Base-by-base conservation (phyloP, 1,140 invertebrate species). In the Leguminivora glycinivorella region DNA sequence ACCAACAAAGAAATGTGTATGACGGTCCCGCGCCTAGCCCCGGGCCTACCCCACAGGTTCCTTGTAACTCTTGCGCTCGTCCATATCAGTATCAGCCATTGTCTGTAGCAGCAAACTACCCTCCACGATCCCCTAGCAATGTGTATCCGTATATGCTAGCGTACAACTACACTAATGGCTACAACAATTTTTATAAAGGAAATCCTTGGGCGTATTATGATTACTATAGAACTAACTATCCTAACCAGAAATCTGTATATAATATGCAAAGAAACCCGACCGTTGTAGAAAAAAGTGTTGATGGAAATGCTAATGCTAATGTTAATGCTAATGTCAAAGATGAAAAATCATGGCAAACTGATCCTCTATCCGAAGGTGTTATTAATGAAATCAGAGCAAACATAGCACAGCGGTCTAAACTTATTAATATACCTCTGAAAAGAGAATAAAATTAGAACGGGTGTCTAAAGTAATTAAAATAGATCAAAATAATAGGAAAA, bases 341-440 rank as follows among this genome's bases (percentile, higher is more conserved):
- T 31, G 72, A 67, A 68, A 43, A 67, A 0, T 67, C 56, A 76
- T 90, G 87, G 88, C 76, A 87, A 69, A 86, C 85, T 4, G 76
- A 82, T 69, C 77, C 78, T 4, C 34, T 89, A 24, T 70, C 83
- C 26, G 60, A 71, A 7, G 71, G 82, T 22, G 73, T 85, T 7
- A 29, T 89, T 7, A 80, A 89, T 10, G 89, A 91, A 78, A 77
- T 88, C 0, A 82, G 76, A 83, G 84, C 83, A 0, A 81, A 88
- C 70, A 71, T 88, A 25, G 66, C 74, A 14, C 78, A 87, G 0
- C 84, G 83, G 67, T 70, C 74, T 1, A 87, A 79, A 63, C 40
- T 85, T 7, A 31, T 87, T 0, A 83, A 84, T 2, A 67, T 81
- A 26, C 70, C 76, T 4, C 73, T 83, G 52, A 81, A 77, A 89